These are phyloP conservation scores for Miichthys miiuy DNA, from an alignment of 2,797 vertebrate genomes.

Conservation along the genomic window DNA sequence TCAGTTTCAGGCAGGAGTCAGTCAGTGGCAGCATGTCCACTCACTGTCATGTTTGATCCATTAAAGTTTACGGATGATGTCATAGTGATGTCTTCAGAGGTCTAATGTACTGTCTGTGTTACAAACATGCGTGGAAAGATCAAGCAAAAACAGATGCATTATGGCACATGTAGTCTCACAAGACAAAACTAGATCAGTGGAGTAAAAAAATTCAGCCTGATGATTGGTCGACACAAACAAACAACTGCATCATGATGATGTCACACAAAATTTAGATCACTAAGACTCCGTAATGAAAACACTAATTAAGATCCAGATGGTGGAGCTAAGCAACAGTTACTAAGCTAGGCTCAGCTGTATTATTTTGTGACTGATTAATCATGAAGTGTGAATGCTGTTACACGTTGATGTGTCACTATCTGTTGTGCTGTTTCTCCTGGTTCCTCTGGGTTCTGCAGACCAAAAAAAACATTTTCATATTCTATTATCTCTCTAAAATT, in stretches of 20 bases:
- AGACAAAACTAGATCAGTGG: neutral
- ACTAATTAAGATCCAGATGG: constrained; percentile 1
- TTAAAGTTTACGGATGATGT: constrained; percentile 2
- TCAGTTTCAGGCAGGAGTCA: constrained; percentile 22
- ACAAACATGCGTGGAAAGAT: no score
- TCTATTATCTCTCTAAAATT: constrained; percentile 36
- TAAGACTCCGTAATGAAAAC: neutral
- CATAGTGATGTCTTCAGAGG: neutral
- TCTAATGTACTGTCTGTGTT: neutral
- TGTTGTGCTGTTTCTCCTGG: constrained; percentile 14
- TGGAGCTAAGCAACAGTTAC: neutral
- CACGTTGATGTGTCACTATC: constrained; percentile 24
- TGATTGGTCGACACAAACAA: constrained; percentile 17
- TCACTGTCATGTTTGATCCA: neutral
- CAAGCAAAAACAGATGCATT: neutral
- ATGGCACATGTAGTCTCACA: constrained; percentile 19
- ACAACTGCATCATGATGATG: neutral
- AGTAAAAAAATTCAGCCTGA: neutral
- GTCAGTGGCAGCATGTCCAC: constrained; percentile 29
- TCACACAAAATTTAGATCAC: constrained; percentile 7
- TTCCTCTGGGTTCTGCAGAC: constrained; percentile 12
- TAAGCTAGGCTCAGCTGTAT: neutral
- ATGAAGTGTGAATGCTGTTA: constrained; percentile 25
- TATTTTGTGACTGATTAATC: neutral
- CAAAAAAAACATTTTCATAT: neutral